Conservation (phyloP, 1,140 invertebrate species). For the Meloidogyne floridensis region DNA sequence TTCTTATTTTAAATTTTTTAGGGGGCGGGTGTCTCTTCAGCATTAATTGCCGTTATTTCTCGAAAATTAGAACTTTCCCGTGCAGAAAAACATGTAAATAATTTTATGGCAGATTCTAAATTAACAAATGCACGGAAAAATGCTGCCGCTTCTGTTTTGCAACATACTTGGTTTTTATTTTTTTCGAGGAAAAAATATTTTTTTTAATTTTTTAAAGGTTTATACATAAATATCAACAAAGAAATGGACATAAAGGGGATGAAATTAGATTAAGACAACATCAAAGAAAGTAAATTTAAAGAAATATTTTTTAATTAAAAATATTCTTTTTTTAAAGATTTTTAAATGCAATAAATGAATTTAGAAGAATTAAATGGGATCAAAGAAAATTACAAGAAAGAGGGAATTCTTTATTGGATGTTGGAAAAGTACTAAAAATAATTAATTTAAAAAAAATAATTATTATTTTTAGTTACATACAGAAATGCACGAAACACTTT, state of each 20-base stretch:
- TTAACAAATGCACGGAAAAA: slow-evolving; percentile 69
- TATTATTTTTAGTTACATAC: slow-evolving; percentile 56
- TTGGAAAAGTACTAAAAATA: slow-evolving; percentile 57
- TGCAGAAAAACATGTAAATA: slow-evolving; percentile 64
- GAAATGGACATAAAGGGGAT: slow-evolving; percentile 57
- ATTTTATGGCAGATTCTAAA: slow-evolving; percentile 65
- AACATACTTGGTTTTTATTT: slow-evolving; percentile 68
- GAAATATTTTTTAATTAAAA: neutral
- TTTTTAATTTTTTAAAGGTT: slow-evolving; percentile 48
- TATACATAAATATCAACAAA: slow-evolving; percentile 63
- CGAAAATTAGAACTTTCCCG: slow-evolving; percentile 63
- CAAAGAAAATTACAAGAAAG: slow-evolving; percentile 64
- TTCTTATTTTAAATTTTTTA: slow-evolving; percentile 32
- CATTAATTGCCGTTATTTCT: slow-evolving; percentile 65
- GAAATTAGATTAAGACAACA: slow-evolving; percentile 62
- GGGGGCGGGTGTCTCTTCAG: slow-evolving; percentile 64
- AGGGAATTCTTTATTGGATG: slow-evolving; percentile 64
- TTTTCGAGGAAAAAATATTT: neutral
- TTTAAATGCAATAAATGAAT: slow-evolving; percentile 64
- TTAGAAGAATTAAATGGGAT: slow-evolving; percentile 65
- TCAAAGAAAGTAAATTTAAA: slow-evolving; percentile 51
- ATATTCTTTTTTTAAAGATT: slow-evolving; percentile 35
- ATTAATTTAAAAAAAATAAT: neutral
- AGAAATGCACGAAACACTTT: slow-evolving; percentile 65
- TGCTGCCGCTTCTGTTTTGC: slow-evolving; percentile 70